Percentiles rank a stretch among this genome's conserved stretches.
These are phyloP conservation scores for Drosophila funebris DNA, from an alignment of 1,140 invertebrate species.

Conservation along the genomic window DNA sequence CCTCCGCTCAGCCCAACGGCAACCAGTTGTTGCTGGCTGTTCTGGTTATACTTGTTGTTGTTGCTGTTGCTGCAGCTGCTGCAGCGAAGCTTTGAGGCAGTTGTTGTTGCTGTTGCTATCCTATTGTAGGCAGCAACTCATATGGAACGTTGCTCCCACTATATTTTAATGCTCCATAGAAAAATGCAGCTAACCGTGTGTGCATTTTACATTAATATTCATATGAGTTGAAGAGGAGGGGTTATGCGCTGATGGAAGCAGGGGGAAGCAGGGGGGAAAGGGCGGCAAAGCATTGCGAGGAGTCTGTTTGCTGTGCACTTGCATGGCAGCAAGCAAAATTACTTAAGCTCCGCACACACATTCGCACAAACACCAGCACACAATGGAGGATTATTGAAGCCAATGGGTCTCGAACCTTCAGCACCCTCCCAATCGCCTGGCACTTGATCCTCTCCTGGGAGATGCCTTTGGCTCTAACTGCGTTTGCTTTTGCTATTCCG, in stretches of 20 bases:
- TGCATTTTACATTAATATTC: constrained; percentile 81
- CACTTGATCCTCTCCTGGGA: constrained; percentile 26
- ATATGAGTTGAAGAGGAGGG: constrained; percentile 48
- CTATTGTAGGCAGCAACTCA: constrained; percentile 75
- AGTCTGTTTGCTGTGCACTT: constrained; percentile 73
- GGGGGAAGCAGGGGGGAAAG: not conserved
- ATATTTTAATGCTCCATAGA: constrained; percentile 77
- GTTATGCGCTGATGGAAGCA: not conserved
- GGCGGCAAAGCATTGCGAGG: not conserved
- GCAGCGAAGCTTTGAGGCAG: not conserved
- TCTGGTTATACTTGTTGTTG: too few species aligned
- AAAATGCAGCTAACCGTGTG: constrained; percentile 79
- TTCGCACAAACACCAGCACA: not conserved
- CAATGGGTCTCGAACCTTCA: constrained; percentile 17
- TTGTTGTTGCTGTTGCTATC: constrained; percentile 3
- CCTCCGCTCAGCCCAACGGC: not conserved
- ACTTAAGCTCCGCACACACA: constrained; percentile 57
- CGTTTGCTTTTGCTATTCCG: constrained; percentile 26
- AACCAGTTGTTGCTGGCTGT: constrained; percentile 6
- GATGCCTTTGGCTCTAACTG: not conserved
- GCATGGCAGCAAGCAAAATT: constrained; percentile 74
- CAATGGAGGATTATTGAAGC: constrained; percentile 55
- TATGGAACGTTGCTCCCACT: constrained; percentile 77
- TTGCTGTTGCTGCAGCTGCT: not conserved
- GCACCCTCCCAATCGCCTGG: constrained; percentile 7